phyloP scores from a whole-genome alignment of 2,797 vertebrate species.

The Helicolenus hilgendorfi region DNA sequence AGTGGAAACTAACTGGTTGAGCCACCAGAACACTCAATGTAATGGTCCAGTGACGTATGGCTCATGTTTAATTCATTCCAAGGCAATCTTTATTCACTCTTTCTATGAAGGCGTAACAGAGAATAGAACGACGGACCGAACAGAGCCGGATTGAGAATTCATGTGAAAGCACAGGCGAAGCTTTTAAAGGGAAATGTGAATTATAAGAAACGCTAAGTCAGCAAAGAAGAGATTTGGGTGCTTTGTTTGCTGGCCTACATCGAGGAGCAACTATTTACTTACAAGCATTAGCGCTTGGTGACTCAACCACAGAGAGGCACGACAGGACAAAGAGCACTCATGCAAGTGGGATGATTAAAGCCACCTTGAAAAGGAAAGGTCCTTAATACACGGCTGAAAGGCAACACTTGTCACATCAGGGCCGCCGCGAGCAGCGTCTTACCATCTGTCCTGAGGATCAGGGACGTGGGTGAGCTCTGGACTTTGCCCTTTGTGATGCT shows the following conservation, averaged over 20 bases:
- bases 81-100: conserved; percentile 84
- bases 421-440: conserved; percentile 49
- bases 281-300: conserved; percentile 64
- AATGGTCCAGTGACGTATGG: conserved; percentile 81
- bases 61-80: conserved; percentile 88
- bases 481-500: conserved; percentile 90
- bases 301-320: conserved; percentile 59
- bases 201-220: conserved; percentile 78
- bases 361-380: conserved; percentile 45
- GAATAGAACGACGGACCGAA: conserved; percentile 68
- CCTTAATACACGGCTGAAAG: conserved; percentile 33
- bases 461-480: conserved; percentile 94
- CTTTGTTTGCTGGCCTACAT: conserved; percentile 83
- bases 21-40: conserved; percentile 82
- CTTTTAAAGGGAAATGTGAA: conserved; percentile 79
- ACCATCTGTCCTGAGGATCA: conserved; percentile 96
- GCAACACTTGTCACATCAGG: conserved; percentile 28
- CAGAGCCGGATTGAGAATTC: conserved; percentile 57
- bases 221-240: conserved; percentile 74
- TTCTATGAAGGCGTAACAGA: conserved; percentile 78
- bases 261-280: conserved; percentile 73
- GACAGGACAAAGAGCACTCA: conserved; percentile 52
- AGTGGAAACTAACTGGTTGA: conserved; percentile 80
- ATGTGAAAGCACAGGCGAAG: conserved; percentile 72
- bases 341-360: conserved; percentile 52